These are phyloP conservation scores for Calidris pugnax DNA, from an alignment of 2,113 vertebrate genomes.

Conservation along the genomic window DNA sequence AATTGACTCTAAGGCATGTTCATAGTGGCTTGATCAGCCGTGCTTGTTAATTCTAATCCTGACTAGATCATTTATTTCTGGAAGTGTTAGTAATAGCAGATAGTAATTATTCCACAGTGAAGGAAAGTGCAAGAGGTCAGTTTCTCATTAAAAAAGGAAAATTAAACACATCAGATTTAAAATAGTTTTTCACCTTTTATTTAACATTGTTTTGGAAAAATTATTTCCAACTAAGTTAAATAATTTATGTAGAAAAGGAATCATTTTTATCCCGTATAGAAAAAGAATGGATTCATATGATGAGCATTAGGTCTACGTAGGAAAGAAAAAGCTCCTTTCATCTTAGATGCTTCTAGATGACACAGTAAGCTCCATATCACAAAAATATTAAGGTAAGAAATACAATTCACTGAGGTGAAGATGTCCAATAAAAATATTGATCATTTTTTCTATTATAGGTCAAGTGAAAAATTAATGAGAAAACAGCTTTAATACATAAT, in stretches of 20 bases:
- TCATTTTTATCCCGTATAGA: neutral
- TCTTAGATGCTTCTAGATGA: neutral
- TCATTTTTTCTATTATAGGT: neutral
- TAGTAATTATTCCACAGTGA: slow-evolving; percentile 53
- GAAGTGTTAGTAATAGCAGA: slow-evolving; percentile 53
- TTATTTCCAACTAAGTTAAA: neutral
- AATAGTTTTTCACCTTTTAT: neutral
- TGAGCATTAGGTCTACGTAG: neutral
- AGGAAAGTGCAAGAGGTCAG: slow-evolving; percentile 44
- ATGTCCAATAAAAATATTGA: neutral
- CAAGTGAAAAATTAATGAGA: neutral
- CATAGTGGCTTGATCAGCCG: neutral
- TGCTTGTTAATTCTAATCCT: slow-evolving; percentile 54
- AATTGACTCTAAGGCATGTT: neutral
- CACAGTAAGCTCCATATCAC: rapidly evolving
- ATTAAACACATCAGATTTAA: slow-evolving; percentile 3
- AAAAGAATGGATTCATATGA: neutral
- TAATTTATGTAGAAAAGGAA: neutral
- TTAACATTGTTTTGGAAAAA: neutral
- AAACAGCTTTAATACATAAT: neutral
- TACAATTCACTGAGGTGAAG: neutral
- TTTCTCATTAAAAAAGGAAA: slow-evolving; percentile 37
- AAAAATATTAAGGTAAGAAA: neutral
- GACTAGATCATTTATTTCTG: slow-evolving; percentile 53
- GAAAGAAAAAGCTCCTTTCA: neutral